A percentile compares a stretch with the other conserved stretches of the same genome.
Evolutionary conservation across 2,797 vertebrate species (phyloP).

Genomic region (Netta rufina): DNA sequence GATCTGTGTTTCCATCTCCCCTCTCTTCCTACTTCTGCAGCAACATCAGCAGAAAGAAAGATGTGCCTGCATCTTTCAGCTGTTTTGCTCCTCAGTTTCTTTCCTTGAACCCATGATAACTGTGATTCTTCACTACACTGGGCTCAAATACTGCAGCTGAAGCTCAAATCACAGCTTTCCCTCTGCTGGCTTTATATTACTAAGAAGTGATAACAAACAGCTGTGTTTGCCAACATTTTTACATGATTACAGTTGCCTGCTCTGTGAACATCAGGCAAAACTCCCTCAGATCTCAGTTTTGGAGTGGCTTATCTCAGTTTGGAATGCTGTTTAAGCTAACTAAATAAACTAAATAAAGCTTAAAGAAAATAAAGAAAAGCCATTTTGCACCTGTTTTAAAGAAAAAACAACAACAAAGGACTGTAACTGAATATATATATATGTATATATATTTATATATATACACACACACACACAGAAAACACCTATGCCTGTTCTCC

Average conservation of each 20-base stretch:
- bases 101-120: neutral
- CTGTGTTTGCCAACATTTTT: neutral
- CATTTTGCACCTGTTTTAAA: neutral
- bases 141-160: neutral
- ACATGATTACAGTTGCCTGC: neutral
- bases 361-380: neutral
- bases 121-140: neutral
- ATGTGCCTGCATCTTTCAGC: neutral
- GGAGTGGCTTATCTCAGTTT: neutral
- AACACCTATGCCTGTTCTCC: neutral
- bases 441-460: no score
- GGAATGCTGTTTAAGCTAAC: neutral
- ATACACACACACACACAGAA: neutral
- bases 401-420: neutral
- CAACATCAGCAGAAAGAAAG: neutral
- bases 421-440: no score
- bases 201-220: neutral
- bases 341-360: neutral
- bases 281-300: neutral
- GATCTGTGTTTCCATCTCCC: neutral
- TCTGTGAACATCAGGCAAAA: neutral
- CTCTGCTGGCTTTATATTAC: neutral
- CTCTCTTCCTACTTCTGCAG: neutral
- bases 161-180: neutral
- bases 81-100: neutral